Base-by-base conservation (phyloP, 1,140 invertebrate species). In the Cheumatopsyche charites region DNA sequence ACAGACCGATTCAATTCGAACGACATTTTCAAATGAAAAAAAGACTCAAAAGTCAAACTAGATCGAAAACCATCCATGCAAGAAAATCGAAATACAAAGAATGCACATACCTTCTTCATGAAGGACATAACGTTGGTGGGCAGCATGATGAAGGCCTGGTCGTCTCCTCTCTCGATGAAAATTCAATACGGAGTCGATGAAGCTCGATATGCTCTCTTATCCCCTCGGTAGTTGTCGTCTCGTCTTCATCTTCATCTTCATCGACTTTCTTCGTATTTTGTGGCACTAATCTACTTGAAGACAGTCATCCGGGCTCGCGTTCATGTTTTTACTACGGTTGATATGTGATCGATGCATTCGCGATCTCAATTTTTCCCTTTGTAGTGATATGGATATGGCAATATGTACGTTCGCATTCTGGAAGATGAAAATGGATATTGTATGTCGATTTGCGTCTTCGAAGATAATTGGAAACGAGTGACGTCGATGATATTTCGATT, bases 61-160 rank as follows among this genome's bases (percentile, higher is more conserved):
- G n/a, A n/a, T n/a, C n/a, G n/a, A n/a, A n/a, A n/a, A n/a, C n/a
- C n/a, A n/a, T n/a, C n/a, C n/a, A n/a, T n/a, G n/a, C n/a, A 43
- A 13, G 7, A 43, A 43, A 43, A 9, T 43, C 42, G 13, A 43
- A 9, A 7, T 43, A 13, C 11, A 62, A 62, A 36, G 36, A 23
- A 62, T 36, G 36, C 5, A 82, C 86, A 87, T 79, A 93, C 91
- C 90, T 92, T 93, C 79, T 92, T 93, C 87, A 92, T 90, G 81
- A 92, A 92, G 76, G 90, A 91, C 88, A 92, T 90, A 75, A 92
- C 89, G 80, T 92, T 91, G 73, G 89, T 90, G 75, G 90, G 90
- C 86, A 91, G 86, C 90, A 92, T 92, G 82, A 79, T 87, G 81
- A 61, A 45, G 47, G 63, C 42, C 29, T 62, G 43, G n/a, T n/a